Evolutionary conservation across 2,113 vertebrate genomes (phyloP).

Genomic region (Condylura cristata): DNA sequence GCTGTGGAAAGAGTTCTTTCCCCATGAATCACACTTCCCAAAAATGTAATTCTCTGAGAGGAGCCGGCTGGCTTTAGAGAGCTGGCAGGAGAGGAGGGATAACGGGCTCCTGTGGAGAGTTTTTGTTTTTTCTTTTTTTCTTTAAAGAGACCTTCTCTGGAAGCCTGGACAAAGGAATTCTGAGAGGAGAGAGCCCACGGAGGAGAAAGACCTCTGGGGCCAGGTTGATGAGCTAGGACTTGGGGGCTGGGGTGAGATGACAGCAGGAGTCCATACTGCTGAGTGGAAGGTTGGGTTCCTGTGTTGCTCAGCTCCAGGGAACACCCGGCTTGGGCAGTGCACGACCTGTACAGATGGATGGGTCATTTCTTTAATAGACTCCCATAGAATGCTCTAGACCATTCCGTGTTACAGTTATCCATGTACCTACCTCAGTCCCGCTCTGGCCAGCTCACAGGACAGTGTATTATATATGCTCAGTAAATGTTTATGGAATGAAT

Average conservation of each 20-base stretch:
- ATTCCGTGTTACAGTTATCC: not conserved
- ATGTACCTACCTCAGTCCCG: not conserved
- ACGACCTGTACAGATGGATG: not conserved
- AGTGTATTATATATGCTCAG: not conserved
- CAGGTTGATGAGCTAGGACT: not conserved
- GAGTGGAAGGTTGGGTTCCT: not conserved
- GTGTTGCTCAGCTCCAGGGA: not conserved
- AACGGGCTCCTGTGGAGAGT: not conserved
- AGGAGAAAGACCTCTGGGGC: not conserved
- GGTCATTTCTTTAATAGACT: not conserved
- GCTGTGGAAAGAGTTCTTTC: constrained; percentile 78
- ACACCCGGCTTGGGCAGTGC: not conserved
- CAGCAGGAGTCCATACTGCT: not conserved
- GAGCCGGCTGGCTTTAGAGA: constrained; percentile 64
- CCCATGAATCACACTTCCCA: constrained; percentile 75
- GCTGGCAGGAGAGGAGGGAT: constrained; percentile 39
- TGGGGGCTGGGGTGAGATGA: not conserved
- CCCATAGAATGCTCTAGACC: not conserved
- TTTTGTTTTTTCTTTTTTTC: not conserved
- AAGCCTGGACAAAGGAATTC: constrained; percentile 62
- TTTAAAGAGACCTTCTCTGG: constrained; percentile 45
- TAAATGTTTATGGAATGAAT: not conserved
- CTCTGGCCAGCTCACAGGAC: not conserved
- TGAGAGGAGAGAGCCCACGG: constrained; percentile 4
- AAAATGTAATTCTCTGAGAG: constrained; percentile 68